Evolutionary conservation across 2,113 vertebrate species (phyloP).

Genomic region (Lucifuga dentata): DNA sequence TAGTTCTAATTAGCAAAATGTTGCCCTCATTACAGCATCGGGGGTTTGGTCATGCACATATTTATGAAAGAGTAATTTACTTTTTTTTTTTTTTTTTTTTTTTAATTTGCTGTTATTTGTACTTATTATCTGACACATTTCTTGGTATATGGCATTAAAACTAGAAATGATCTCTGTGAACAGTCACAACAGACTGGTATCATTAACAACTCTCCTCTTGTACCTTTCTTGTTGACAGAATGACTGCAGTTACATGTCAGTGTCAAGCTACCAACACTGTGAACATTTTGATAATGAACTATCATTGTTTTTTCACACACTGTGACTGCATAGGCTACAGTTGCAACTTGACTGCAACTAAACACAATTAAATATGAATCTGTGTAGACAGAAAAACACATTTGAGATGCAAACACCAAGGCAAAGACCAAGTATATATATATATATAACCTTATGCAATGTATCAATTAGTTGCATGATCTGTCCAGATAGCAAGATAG

Average conservation of each 20-base stretch:
- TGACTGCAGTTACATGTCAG: background rate
- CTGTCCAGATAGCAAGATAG: too few species aligned
- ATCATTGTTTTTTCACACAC: constrained; percentile 32
- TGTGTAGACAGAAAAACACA: background rate
- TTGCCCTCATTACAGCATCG: too few species aligned
- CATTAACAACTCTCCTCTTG: constrained; percentile 8
- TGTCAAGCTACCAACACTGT: constrained; percentile 1
- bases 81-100: background rate
- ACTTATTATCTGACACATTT: too few species aligned
- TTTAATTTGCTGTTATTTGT: background rate
- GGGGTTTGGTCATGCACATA: background rate
- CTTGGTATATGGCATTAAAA: too few species aligned
- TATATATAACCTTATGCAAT: background rate
- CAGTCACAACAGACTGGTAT: background rate
- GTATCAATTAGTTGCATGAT: background rate
- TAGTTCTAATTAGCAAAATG: too few species aligned
- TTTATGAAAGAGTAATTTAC: background rate
- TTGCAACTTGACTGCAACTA: background rate
- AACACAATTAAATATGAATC: background rate
- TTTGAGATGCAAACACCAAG: background rate
- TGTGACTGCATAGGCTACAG: background rate
- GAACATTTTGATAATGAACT: constrained; percentile 31
- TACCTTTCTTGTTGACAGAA: constrained; percentile 5
- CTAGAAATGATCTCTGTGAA: background rate
- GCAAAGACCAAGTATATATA: too few species aligned